Evolutionary conservation across 1,140 invertebrate genomes (phyloP), one percentile per base, ranked within the genome.

Genomic region (Plodia interpunctella): DNA sequence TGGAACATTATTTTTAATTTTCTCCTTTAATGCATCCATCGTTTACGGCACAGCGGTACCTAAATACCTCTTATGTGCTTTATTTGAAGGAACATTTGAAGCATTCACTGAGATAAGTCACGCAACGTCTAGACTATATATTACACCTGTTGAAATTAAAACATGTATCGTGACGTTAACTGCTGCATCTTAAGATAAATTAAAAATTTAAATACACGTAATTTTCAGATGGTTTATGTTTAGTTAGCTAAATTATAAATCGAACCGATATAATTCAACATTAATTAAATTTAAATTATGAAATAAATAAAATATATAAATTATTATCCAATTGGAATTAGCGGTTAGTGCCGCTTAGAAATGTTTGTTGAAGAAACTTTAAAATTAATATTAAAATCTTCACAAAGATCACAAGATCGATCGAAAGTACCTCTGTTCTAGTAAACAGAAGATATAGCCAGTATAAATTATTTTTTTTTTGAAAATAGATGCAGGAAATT

Each of bases 51-150:
- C 21, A 10, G 51, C 21, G 51, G 18, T 70, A 68, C 75, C 66
- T 75, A 72, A 80, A 75, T 66, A 72, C 65, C 70, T 71, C 76
- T 72, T 73, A 74, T 74, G 67, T 70, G 72, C 65, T 71, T 70
- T 72, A 76, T 78, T 80, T 77, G 66, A 68, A 44, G 38, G 13
- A 15, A 17, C 38, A 3, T 44, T 44, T 15, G 56, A 56, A 64
- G 70, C 80, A 81, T 85, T 85, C 80, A 75, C 76, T 72, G 60
- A 60, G 66, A 71, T 77, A 70, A 75, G 74, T 85, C 80, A 83
- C 82, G 82, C 78, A 65, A 83, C 62, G 65, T 28, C 59, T 60
- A 17, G 17, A 55, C 50, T 68, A 63, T 67, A 72, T 67, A 65
- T 66, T 72, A 64, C 62, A 58, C 63, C 63, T 57, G 60, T 56